Percentiles rank a stretch among this genome's conserved stretches.
These are phyloP conservation scores for Trichogramma dendrolimi DNA, from an alignment of 2,888 invertebrate species.

Conservation along the genomic window DNA sequence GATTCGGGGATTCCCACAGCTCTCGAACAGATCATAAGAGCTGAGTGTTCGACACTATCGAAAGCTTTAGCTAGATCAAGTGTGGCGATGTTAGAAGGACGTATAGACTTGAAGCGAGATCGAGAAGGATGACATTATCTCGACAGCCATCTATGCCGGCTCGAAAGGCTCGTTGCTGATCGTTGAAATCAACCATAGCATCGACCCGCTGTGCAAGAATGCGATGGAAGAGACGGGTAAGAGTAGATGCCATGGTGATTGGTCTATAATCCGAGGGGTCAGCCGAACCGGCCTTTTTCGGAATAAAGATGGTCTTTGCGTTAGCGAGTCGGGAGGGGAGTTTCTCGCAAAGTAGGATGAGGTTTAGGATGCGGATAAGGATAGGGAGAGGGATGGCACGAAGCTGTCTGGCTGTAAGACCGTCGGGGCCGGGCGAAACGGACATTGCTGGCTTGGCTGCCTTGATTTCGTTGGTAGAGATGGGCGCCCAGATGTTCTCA, in stretches of 20 bases:
- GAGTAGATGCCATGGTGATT: neutral
- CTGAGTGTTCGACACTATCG: constrained; percentile 23
- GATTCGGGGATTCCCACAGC: constrained; percentile 10
- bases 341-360: neutral
- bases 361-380: neutral
- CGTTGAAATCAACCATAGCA: no score
- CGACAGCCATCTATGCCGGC: neutral
- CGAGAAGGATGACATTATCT: neutral
- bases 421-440: neutral
- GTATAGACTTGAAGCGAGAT: neutral
- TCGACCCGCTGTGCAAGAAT: neutral
- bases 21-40: constrained; percentile 6
- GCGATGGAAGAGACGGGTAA: neutral
- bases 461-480: neutral
- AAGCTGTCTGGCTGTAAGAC: neutral
- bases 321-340: neutral
- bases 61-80: constrained; percentile 27
- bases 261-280: neutral
- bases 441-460: neutral
- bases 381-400: neutral
- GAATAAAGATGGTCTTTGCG: neutral
- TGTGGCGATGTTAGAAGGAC: constrained; percentile 16
- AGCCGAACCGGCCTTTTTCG: neutral
- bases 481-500: no score
- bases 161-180: constrained; percentile 4